Base-by-base conservation (phyloP, 2,113 vertebrate genomes). In the Conger conger region DNA sequence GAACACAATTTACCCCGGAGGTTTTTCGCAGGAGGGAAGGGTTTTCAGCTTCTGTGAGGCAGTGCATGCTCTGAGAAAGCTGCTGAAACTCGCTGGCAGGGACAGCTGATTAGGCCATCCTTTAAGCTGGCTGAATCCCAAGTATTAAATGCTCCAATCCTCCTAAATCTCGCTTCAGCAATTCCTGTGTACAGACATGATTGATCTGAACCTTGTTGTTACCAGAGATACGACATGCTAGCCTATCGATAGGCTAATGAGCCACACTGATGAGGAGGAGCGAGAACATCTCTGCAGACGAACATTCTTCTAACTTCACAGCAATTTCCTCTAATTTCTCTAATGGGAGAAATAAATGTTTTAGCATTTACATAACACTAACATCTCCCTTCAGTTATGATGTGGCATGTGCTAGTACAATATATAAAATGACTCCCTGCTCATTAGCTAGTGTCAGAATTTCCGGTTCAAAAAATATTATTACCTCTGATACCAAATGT, bases 71-170 rank as follows among this genome's bases (percentile, higher is more conserved):
- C 79, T 89, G 91, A 92, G 86, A 87, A 86, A 86, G 77, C 87
- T 35, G 76, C 80, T 54, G 78, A 68, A 86, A 60, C 60, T 93
- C 89, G 86, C 91, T 90, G 90, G 91, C 87, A 87, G 91, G 86
- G 92, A 90, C 86, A 81, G 87, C 88, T 90, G 91, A 94, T 93
- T 89, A 93, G 92, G 91, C 91, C 91, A 88, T 91, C 91, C 86
- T 90, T 90, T 94, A 92, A 91, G 53, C 91, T 93, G 89, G 89
- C 89, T 89, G 83, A 89, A 87, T 86, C 90, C 89, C 87, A 83
- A 87, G 86, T 89, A 88, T 90, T 90, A 93, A 92, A 91, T 76
- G 83, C 79, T 88, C 89, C 90, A 84, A 90, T 91, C 91, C 89
- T 86, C 90, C 81, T 85, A 87, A 89, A 91, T 82, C 87, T 89